Percentiles rank a stretch among this genome's conserved stretches.
These are phyloP conservation scores for Himalopsyche phryganea DNA, from an alignment of 1,140 invertebrate species.

Conservation along the genomic window DNA sequence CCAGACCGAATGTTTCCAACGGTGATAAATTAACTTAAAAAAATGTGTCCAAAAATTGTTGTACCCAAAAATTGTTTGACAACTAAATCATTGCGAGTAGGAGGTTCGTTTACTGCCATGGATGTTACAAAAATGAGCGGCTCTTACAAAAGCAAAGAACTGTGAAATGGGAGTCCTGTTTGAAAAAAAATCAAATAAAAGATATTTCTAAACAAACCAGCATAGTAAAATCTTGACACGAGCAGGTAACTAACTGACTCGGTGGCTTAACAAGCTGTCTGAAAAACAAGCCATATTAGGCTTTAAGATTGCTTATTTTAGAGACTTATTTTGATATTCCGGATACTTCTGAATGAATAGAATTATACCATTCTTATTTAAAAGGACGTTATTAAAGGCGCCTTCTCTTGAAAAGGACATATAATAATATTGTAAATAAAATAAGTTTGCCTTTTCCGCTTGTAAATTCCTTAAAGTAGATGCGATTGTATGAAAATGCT, in stretches of 20 bases:
- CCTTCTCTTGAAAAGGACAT: constrained; percentile 19
- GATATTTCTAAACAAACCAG: constrained; percentile 29
- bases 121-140: constrained; percentile 9
- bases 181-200: constrained; percentile 30
- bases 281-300: not conserved
- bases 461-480: constrained; percentile 3
- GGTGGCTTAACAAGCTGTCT: constrained; percentile 2
- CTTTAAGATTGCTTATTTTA: not conserved
- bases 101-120: constrained; percentile 11
- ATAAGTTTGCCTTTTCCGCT: constrained; percentile 19
- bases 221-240: constrained; percentile 19
- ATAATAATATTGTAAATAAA: not conserved
- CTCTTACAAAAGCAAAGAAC: constrained; percentile 23
- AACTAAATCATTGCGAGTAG: constrained; percentile 29
- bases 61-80: constrained; percentile 28
- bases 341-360: not conserved
- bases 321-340: not conserved
- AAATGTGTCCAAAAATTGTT: constrained; percentile 24
- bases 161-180: constrained; percentile 30
- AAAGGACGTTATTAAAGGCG: constrained; percentile 29
- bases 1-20: constrained; percentile 6
- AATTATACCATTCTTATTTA: not conserved
- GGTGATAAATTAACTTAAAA: constrained; percentile 27
- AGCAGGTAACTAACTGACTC: constrained; percentile 10
- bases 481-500: constrained; percentile 18